Conservation (phyloP, 2,113 vertebrate genomes). For the Peromyscus californicus region DNA sequence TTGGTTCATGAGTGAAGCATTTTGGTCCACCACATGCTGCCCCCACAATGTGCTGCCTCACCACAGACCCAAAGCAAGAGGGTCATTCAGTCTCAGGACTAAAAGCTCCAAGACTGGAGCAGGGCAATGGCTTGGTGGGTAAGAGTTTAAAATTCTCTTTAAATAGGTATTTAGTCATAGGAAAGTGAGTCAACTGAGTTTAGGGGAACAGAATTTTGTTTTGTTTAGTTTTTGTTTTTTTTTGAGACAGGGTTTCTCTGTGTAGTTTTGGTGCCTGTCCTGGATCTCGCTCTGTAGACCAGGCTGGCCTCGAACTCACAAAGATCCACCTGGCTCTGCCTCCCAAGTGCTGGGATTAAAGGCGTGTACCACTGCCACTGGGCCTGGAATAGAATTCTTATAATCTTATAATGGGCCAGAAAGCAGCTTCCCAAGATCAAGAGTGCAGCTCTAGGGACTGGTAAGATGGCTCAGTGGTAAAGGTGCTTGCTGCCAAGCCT, state of each 20-base stretch:
- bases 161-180: background rate
- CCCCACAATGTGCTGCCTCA: background rate
- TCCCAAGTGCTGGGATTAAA: no score
- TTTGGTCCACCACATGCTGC: background rate
- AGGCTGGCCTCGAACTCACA: no score
- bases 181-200: background rate
- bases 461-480: background rate
- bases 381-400: background rate
- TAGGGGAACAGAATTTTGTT: background rate
- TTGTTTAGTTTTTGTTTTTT: no score
- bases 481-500: background rate
- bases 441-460: background rate
- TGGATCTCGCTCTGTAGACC: no score
- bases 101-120: background rate
- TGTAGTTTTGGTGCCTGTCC: no score
- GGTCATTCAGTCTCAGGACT: background rate
- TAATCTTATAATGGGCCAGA: background rate
- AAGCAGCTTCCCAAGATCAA: background rate
- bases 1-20: background rate
- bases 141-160: background rate
- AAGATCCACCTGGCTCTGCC: no score
- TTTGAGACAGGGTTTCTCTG: no score
- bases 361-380: no score
- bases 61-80: background rate
- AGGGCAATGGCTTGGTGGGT: background rate